phyloP scores from a whole-genome alignment of 1,140 invertebrate genomes.

The Drosophila miranda region DNA sequence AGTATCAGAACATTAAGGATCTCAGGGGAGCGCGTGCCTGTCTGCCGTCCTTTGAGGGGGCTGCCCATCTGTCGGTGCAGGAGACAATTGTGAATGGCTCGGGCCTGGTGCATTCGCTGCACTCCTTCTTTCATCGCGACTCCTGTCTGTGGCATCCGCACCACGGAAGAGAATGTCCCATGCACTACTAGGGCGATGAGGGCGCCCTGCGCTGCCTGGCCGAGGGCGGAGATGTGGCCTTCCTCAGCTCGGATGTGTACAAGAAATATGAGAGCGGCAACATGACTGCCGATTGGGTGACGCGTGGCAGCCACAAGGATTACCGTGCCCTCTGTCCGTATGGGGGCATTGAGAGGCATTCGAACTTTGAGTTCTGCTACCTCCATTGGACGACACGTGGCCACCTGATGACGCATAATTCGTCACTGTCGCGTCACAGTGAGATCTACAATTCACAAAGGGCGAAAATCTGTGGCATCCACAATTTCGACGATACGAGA shows the following conservation, averaged over 20 bases:
- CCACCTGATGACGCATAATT: conserved; percentile 85
- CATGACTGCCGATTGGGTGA: conserved; percentile 61
- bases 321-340: conserved; percentile 83
- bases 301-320: conserved; percentile 39
- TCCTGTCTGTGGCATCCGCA: conserved; percentile 85
- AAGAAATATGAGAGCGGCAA: conserved; percentile 85
- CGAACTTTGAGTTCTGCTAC: conserved; percentile 84
- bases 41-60: conserved; percentile 86
- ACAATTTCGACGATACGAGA: too few relatives aligned
- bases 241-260: conserved; percentile 89
- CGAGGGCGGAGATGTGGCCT: conserved; percentile 92
- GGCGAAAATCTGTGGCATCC: too few relatives aligned
- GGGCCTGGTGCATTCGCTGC: conserved; percentile 63
- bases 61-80: conserved; percentile 86
- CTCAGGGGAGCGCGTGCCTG: conserved; percentile 87
- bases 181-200: conserved; percentile 83
- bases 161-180: conserved; percentile 57
- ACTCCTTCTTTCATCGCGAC: conserved; percentile 85
- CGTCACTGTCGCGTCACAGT: conserved; percentile 83
- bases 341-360: conserved; percentile 77
- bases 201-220: conserved; percentile 91
- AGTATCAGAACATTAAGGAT: conserved; percentile 85
- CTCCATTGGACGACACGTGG: conserved; percentile 88
- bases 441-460: conserved; percentile 87
- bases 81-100: conserved; percentile 84